Evolutionary conservation across 2,113 vertebrate genomes (phyloP).

Genomic region (Nasalis larvatus): DNA sequence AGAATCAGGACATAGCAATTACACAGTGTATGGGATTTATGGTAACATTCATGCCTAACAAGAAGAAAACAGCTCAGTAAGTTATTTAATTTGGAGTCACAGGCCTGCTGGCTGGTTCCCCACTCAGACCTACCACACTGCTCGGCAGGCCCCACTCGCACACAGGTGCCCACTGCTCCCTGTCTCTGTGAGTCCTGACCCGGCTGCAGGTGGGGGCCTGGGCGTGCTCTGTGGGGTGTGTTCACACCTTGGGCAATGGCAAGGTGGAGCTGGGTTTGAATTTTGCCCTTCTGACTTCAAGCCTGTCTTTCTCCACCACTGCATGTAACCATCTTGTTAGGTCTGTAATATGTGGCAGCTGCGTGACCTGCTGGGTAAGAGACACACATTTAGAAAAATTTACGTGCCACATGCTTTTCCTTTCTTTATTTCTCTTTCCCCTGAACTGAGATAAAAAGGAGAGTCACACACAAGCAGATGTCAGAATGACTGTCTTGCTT

Average conservation of each 20-base stretch:
- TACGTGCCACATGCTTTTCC: neutral
- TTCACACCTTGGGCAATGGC: neutral
- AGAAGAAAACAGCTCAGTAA: slow-evolving; percentile 44
- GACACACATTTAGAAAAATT: neutral
- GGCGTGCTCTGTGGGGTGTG: no score
- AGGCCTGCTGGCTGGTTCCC: neutral
- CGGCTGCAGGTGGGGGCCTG: fast-evolving
- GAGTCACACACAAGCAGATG: slow-evolving; percentile 50
- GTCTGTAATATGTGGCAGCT: neutral
- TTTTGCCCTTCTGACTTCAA: fast-evolving
- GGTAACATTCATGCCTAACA: slow-evolving; percentile 51
- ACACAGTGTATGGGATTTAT: slow-evolving; percentile 10
- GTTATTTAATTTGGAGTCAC: slow-evolving; percentile 40
- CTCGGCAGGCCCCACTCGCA: neutral
- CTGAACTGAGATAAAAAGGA: slow-evolving; percentile 45
- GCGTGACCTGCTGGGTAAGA: neutral
- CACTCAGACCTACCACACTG: neutral
- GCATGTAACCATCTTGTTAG: neutral
- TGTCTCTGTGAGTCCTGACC: neutral
- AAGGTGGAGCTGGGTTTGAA: neutral
- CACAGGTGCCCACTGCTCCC: fast-evolving
- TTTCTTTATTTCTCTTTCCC: neutral
- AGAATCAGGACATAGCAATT: slow-evolving; percentile 47
- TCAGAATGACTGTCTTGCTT: neutral
- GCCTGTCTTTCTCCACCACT: neutral